Evolutionary conservation across 2,113 vertebrate species (phyloP).

Genomic region (Datnioides undecimradiatus): DNA sequence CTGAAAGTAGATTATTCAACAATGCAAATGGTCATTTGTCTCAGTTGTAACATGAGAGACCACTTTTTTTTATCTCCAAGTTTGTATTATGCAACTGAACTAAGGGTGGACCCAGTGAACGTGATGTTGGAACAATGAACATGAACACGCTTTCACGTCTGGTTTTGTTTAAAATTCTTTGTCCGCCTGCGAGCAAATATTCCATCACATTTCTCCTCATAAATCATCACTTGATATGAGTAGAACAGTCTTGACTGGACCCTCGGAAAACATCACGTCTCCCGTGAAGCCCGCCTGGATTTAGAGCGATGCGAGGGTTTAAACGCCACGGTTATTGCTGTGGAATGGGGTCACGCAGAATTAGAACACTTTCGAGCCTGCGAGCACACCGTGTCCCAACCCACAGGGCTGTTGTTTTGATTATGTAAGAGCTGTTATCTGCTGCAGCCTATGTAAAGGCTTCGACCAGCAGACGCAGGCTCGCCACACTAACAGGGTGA

Average conservation of each 20-base stretch:
- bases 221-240: not conserved
- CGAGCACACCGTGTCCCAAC: constrained; percentile 56
- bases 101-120: not conserved
- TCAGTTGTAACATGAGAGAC: not conserved
- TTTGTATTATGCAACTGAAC: constrained; percentile 15
- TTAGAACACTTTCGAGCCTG: constrained; percentile 58
- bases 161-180: not conserved
- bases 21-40: not conserved
- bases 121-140: constrained; percentile 2
- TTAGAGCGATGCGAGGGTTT: constrained; percentile 21
- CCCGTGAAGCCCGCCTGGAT: constrained; percentile 4
- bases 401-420: constrained; percentile 70
- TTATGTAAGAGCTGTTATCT: constrained; percentile 76
- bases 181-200: not conserved
- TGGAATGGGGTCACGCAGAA: constrained; percentile 65
- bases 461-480: constrained; percentile 45
- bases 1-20: not conserved
- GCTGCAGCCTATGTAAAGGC: constrained; percentile 66
- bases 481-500: constrained; percentile 56
- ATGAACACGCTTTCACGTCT: not conserved
- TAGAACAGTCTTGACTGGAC: not conserved
- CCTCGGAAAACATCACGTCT: constrained; percentile 29
- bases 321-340: constrained; percentile 39
- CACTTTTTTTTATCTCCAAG: not conserved
- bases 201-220: not conserved